These are phyloP conservation scores for Avahi laniger DNA, from an alignment of 2,797 vertebrate species.

Conservation along the genomic window DNA sequence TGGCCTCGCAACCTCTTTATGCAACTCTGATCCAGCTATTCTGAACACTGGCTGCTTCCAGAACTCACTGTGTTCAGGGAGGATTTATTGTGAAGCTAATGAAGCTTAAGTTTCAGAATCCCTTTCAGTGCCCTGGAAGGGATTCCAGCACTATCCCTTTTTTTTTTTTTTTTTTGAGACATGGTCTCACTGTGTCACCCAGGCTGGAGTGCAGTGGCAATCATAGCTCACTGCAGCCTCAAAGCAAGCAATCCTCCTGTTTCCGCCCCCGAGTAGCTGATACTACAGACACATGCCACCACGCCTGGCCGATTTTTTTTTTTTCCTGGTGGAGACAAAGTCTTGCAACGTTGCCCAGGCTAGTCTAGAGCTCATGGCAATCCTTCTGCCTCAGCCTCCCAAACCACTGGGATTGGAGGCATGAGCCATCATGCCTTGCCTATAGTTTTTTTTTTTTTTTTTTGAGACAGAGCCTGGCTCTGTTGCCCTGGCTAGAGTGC, in stretches of 20 bases:
- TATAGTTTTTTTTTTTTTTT: too few relatives aligned
- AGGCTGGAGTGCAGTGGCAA: background rate
- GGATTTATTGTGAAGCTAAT: background rate
- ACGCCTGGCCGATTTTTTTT: background rate
- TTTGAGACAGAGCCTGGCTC: too few relatives aligned
- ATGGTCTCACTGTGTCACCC: background rate
- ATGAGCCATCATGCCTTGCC: background rate
- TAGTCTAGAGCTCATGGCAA: background rate
- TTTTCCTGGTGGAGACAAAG: background rate
- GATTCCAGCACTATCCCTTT: background rate
- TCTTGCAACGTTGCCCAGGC: background rate
- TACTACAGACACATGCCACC: background rate
- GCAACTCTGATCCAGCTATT: background rate
- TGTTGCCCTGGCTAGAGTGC: too few relatives aligned
- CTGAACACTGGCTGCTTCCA: background rate
- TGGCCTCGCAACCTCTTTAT: background rate
- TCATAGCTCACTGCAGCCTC: background rate
- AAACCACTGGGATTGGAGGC: background rate
- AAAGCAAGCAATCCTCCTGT: background rate
- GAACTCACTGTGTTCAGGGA: background rate
- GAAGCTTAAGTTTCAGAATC: background rate
- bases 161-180: background rate
- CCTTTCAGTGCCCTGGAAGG: background rate
- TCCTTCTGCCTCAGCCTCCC: background rate
- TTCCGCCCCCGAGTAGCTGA: background rate